A percentile compares a stretch with the other conserved stretches of the same genome.
Conservation (phyloP, 64 coral and sea anemone species). For the Montipora sp. region DNA sequence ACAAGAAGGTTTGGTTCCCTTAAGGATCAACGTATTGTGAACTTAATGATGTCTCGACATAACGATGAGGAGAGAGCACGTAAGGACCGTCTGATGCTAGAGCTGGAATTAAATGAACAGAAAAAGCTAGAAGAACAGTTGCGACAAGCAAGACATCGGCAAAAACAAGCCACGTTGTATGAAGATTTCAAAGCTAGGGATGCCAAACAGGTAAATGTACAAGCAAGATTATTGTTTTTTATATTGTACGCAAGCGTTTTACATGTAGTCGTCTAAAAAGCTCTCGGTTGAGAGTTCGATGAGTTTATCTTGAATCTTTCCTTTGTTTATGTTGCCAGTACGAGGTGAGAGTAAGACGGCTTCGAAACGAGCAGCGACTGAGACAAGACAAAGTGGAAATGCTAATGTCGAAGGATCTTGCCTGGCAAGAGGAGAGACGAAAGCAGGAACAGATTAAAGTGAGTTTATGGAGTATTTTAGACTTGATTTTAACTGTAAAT, state of each 20-base stretch:
- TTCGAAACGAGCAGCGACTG: constrained; percentile 77
- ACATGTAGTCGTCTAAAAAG: too few relatives aligned
- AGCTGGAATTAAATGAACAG: constrained; percentile 84
- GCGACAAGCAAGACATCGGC: constrained; percentile 62
- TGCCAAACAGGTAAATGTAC: constrained; percentile 62
- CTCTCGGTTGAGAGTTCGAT: too few relatives aligned
- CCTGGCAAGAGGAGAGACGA: constrained; percentile 82
- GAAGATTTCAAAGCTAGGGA: constrained; percentile 71
- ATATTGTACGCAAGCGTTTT: too few relatives aligned
- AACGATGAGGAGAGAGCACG: constrained; percentile 81
- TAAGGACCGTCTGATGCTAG: constrained; percentile 71
- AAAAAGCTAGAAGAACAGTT: constrained; percentile 79
- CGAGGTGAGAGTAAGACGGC: constrained; percentile 78
- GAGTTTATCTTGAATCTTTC: too few relatives aligned
- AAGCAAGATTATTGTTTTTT: background rate
- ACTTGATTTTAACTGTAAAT: background rate
- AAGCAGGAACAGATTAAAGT: constrained; percentile 80
- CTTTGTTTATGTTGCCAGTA: constrained; percentile 13
- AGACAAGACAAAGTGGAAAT: constrained; percentile 83
- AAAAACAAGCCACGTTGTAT: constrained; percentile 65
- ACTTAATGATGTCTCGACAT: constrained; percentile 87
- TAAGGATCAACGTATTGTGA: constrained; percentile 89
- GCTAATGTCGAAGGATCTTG: constrained; percentile 58
- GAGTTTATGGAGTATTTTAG: background rate
- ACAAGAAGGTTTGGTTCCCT: background rate